phyloP scores from a whole-genome alignment of 1,140 invertebrate species.

The Conus betulinus region DNA sequence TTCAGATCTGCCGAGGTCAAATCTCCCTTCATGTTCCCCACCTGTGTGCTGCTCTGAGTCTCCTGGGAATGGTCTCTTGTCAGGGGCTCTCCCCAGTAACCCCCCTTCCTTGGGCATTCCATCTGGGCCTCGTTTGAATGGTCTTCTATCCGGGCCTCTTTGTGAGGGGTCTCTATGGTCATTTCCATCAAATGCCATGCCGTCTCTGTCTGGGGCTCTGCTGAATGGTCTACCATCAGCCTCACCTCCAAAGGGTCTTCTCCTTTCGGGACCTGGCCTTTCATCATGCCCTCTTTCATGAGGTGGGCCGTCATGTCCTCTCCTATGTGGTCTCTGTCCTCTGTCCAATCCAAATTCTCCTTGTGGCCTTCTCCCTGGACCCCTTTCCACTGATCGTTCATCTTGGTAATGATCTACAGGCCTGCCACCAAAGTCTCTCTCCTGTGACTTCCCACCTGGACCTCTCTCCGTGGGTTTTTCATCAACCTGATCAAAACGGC shows the following conservation, averaged over 20 bases:
- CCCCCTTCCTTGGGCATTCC: not conserved
- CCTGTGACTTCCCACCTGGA: not conserved
- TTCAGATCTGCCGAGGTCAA: not conserved
- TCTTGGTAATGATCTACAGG: not conserved
- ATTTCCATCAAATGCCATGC: not conserved
- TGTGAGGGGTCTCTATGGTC: not conserved
- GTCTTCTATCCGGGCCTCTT: not conserved
- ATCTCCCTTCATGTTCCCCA: not conserved
- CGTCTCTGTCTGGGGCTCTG: not conserved
- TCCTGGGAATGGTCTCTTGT: not conserved
- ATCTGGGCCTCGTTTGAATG: not conserved
- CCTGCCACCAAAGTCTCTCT: not conserved
- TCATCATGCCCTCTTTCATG: not conserved
- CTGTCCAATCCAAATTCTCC: conserved; percentile 18
- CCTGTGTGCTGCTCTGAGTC: not conserved
- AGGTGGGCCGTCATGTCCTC: not conserved
- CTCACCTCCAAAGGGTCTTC: not conserved
- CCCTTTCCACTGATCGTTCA: not conserved
- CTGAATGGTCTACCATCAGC: not conserved
- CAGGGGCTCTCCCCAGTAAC: not conserved
- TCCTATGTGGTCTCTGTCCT: not conserved
- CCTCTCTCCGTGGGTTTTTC: not conserved
- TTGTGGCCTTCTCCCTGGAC: conserved; percentile 12
- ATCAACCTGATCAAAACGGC: not conserved
- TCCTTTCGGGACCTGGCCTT: not conserved